Evolutionary conservation across 2,797 vertebrate genomes (phyloP).

Genomic region (Phalloptychus januarius): DNA sequence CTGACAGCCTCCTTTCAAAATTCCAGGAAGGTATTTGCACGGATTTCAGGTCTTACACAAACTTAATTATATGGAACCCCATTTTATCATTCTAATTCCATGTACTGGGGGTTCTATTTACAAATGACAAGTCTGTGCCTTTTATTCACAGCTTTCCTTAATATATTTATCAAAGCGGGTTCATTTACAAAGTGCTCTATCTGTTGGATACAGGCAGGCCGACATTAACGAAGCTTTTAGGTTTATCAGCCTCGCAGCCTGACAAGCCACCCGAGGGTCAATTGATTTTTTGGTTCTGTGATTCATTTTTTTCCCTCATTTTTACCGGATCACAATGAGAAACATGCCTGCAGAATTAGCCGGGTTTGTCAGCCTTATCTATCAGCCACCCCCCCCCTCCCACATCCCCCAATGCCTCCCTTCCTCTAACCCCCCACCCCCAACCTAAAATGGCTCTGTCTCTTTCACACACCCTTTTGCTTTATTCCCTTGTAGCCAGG

Average conservation of each 20-base stretch:
- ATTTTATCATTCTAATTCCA: slow-evolving; percentile 99
- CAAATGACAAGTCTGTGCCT: slow-evolving; percentile 99
- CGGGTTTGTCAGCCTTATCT: slow-evolving; percentile 98
- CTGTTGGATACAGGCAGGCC: slow-evolving; percentile 98
- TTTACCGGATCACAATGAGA: slow-evolving; percentile 99
- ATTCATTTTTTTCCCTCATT: slow-evolving; percentile 97
- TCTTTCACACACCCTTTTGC: slow-evolving; percentile 75
- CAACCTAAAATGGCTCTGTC: slow-evolving; percentile 33
- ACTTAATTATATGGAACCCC: slow-evolving; percentile 99
- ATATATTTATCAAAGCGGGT: slow-evolving; percentile 99
- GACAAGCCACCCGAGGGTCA: slow-evolving; percentile 99
- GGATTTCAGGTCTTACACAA: slow-evolving; percentile 99
- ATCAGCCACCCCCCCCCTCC: slow-evolving; percentile 75
- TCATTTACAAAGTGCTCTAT: slow-evolving; percentile 99
- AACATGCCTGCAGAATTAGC: slow-evolving; percentile 99
- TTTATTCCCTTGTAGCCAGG: slow-evolving; percentile 84
- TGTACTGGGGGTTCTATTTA: slow-evolving; percentile 99
- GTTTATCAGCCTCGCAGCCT: slow-evolving; percentile 97
- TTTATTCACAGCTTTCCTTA: slow-evolving; percentile 99
- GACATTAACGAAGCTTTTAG: slow-evolving; percentile 99
- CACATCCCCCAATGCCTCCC: slow-evolving; percentile 20
- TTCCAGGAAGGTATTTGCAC: slow-evolving; percentile 99
- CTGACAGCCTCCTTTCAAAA: slow-evolving; percentile 99
- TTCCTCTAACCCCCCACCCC: slow-evolving; percentile 15
- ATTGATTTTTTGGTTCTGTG: slow-evolving; percentile 99